Evolutionary conservation across 1,140 invertebrate genomes (phyloP), one percentile per base, ranked within the genome.

Genomic region (Zaprionus inermis): DNA sequence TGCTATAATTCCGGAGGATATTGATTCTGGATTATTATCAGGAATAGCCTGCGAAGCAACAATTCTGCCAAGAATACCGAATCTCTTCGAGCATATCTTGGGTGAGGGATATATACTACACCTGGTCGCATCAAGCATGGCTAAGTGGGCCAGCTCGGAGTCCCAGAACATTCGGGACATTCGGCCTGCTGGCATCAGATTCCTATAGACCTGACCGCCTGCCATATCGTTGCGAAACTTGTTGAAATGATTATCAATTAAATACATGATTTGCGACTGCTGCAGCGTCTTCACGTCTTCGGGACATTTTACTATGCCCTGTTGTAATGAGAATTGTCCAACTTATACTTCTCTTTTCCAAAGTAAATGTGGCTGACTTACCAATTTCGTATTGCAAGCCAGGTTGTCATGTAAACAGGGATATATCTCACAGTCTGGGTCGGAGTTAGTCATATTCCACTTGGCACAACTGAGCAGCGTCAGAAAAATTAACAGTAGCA

Each of bases 101-200:
- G n/a, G n/a, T n/a, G n/a, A n/a, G n/a, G n/a, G n/a, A n/a, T n/a
- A n/a, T n/a, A n/a, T n/a, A n/a, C n/a, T n/a, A 9, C 80, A 83
- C 0, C 59, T 57, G 10, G 16, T 49, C 4, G 67, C 64, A 9
- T 78, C 52, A 10, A 83, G 68, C 32, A 32, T 24, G 11, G 80
- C 79, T 3, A 70, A 76, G 7, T 54, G 46, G 10, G 64, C n/a
- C n/a, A n/a, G 38, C 36, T 83, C 72, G 0, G 14, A 11, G 20
- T 77, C 66, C 81, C 79, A 82, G n/a, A 5, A 9, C 68, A 83
- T 73, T 32, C 4, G 54, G 0, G 51, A 56, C 68, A 79, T 79
- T 12, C 72, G 68, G 5, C 72, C 81, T 0, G 81, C 81, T 11
- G 12, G 7, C 0, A 60, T 65, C 10, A 83, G 54, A 20, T 73